Evolutionary conservation across 2,113 vertebrate genomes (phyloP).

Genomic region (Pundamilia nyererei): DNA sequence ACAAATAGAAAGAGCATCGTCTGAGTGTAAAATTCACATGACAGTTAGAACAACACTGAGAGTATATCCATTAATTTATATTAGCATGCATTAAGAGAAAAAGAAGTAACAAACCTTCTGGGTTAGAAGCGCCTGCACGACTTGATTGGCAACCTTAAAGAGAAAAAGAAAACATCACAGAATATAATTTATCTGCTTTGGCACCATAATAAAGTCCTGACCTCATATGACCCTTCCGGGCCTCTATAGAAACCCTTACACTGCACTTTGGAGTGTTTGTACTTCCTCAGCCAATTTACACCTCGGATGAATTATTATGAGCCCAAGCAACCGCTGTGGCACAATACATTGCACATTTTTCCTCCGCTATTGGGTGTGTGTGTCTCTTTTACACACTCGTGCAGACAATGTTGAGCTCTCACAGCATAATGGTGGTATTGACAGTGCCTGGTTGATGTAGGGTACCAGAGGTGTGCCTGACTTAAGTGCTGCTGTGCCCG

Average conservation of each 20-base stretch:
- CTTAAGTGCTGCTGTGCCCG: slow-evolving; percentile 51
- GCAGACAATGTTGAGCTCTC: background rate
- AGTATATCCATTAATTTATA: background rate
- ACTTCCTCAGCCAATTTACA: background rate
- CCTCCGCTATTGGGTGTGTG: background rate
- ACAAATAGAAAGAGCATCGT: background rate
- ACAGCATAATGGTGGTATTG: slow-evolving; percentile 49
- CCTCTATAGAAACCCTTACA: background rate
- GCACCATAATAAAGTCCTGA: background rate
- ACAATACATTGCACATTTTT: background rate
- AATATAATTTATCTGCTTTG: background rate
- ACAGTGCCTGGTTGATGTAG: slow-evolving; percentile 40
- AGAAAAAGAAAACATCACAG: background rate
- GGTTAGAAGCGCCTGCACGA: slow-evolving; percentile 90
- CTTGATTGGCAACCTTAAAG: slow-evolving; percentile 89
- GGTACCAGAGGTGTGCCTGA: background rate
- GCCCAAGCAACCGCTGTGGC: background rate
- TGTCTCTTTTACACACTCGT: background rate
- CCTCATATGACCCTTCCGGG: background rate
- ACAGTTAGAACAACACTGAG: background rate
- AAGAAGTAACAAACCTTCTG: slow-evolving; percentile 80
- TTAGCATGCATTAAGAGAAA: background rate
- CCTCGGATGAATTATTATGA: background rate
- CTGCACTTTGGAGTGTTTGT: background rate
- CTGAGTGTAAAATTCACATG: background rate